Base-by-base conservation (phyloP, 2,113 vertebrate genomes). In the Dipodomys spectabilis region DNA sequence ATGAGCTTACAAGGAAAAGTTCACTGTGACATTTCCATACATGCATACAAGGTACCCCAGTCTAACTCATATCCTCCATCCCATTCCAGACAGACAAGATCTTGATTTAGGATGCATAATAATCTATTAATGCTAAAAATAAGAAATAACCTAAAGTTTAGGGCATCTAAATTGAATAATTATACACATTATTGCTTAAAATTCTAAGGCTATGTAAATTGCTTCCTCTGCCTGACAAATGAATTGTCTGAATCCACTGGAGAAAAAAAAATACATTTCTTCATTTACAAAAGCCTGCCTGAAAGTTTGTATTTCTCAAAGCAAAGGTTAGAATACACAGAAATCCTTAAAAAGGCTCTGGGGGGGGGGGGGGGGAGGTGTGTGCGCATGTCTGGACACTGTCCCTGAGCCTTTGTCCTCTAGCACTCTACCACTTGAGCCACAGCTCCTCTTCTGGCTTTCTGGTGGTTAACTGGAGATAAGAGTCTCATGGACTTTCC, bases 121-220 rank as follows among this genome's bases (percentile, higher is more conserved):
- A 87, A 88, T 18, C 74, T 60, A 72, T 20, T 90, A 78, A 72
- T 83, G 57, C 80, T 77, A 67, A 74, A 77, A 62, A 79, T 92
- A 64, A 18, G 75, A 90, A 57, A 57, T 57, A 57, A 18, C 53
- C 53, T 27, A 85, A 87, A 62, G 16, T 81, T 93, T 72, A 87
- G 16, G 57, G 74, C 64, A 90, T 45, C 27, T 1, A 82, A 87
- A 73, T 88, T 82, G 83, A 94, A 83, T 82, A 84, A 79, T 39
- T 90, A 28, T 60, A 71, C 85, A 84, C 16, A 81, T 78, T 93
- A 92, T 18, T 79, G 64, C 57, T 83, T 93, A 68, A 77, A 83
- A 83, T 86, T 89, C 67, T 62, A 81, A 83, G 16, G 25, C 86
- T 86, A 84, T 88, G 39, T 12, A 91, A 93, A 90, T 82, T 64